Base-by-base conservation (phyloP, 2,797 vertebrate genomes). In the Rhabdomys pumilio region DNA sequence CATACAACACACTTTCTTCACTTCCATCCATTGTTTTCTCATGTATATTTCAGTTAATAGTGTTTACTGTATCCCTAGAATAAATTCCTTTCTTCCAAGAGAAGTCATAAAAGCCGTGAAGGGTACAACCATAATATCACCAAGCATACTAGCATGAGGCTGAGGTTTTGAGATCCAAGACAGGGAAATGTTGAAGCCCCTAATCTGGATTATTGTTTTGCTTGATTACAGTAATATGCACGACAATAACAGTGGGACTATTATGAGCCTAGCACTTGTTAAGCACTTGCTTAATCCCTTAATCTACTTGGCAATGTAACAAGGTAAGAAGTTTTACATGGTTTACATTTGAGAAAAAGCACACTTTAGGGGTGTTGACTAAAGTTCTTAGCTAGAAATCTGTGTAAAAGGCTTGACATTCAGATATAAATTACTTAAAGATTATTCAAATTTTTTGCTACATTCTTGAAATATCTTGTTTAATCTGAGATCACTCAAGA, bases 101-200 rank as follows among this genome's bases (percentile, higher is more conserved):
- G 55, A 80, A 85, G 19, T 31, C 8, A 34, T 14, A 31, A 29
- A 90, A 80, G 19, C 19, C 44, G 8, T 44, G 13, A 2, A 44
- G 26, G 47, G 8, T 38, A 50, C 4, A 63, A 7, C 41, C 14
- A n/a, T 38, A 17, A 83, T 15, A 12, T 1, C 7, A 1, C 1
- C 17, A 67, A 11, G 1, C 4, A 34, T 50, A 38, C 12, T 59
- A 47, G 22, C 38, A 12, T 55, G 0, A 11, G 26, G 44, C 13
- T 50, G 31, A 75, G 1, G 53, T 44, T 6, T 6, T 24, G 38
- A 20, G 9, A 34, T 29, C 29, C 3, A 7, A 83, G 31, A 92
- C 11, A 11, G 17, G 14, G 38, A 20, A 9, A 6, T 6, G 0
- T 14, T 3, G 13, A 11, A 15, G 3, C 5, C 22, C 13, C n/a